phyloP scores from a whole-genome alignment of 1,140 invertebrate species.

The Leptonema lineaticorne region DNA sequence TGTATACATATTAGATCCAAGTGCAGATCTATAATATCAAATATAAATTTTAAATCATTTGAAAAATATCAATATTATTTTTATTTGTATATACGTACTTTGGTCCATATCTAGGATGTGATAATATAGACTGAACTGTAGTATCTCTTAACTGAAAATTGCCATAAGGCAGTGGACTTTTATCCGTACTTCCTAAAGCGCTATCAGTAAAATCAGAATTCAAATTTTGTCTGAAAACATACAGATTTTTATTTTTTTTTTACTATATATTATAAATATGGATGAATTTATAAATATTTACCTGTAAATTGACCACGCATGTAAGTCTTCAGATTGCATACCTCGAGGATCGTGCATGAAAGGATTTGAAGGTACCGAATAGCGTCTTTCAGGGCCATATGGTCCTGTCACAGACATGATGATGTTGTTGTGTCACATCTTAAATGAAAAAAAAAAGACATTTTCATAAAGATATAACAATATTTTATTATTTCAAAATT shows the following conservation, averaged over 20 bases:
- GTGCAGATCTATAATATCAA: constrained; percentile 62
- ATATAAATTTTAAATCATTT: no score
- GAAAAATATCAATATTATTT: neutral
- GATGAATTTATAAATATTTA: constrained; percentile 45
- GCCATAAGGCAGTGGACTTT: constrained; percentile 86
- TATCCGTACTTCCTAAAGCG: constrained; percentile 85
- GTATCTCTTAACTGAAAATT: constrained; percentile 91
- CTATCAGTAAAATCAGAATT: constrained; percentile 95
- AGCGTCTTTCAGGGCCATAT: constrained; percentile 66
- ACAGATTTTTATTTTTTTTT: constrained; percentile 4
- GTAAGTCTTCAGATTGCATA: constrained; percentile 81
- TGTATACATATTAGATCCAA: constrained; percentile 88
- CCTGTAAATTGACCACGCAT: constrained; percentile 95
- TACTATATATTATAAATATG: neutral
- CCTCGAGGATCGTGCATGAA: constrained; percentile 62
- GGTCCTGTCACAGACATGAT: constrained; percentile 17
- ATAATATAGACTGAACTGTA: constrained; percentile 91
- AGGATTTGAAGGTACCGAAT: constrained; percentile 77
- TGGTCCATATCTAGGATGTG: constrained; percentile 84
- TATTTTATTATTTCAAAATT: no score
- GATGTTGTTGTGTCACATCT: constrained; percentile 8
- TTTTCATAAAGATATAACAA: no score
- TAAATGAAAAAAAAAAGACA: neutral
- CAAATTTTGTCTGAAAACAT: constrained; percentile 83
- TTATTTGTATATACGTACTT: constrained; percentile 61